Conservation (phyloP, 2,113 vertebrate species). For the Erpornis zantholeuca region DNA sequence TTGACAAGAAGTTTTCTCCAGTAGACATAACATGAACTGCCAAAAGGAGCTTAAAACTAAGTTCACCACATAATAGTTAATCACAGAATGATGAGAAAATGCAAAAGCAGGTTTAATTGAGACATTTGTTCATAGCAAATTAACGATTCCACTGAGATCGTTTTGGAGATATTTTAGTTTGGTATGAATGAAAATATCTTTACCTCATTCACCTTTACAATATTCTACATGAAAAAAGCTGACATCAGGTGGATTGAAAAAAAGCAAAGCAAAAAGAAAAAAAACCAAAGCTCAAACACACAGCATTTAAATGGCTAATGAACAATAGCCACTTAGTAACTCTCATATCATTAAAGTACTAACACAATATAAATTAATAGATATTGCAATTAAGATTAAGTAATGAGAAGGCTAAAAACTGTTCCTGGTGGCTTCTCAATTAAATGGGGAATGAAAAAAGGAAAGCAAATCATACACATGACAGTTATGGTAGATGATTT, state of each 20-base stretch:
- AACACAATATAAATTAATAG: slow-evolving; percentile 61
- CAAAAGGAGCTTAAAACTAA: background rate
- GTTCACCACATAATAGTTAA: background rate
- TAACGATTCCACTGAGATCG: slow-evolving; percentile 12
- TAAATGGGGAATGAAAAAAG: background rate
- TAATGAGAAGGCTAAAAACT: slow-evolving; percentile 4
- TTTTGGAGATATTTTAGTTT: slow-evolving; percentile 45
- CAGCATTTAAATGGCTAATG: slow-evolving; percentile 29
- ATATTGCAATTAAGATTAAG: slow-evolving; percentile 55
- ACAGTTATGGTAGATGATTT: background rate
- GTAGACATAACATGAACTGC: background rate
- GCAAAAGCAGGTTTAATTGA: slow-evolving; percentile 30
- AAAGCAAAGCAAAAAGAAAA: background rate
- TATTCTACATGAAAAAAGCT: slow-evolving; percentile 16
- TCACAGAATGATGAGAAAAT: background rate
- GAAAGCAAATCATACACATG: background rate
- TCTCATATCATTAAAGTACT: slow-evolving; percentile 21
- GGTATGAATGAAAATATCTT: slow-evolving; percentile 17
- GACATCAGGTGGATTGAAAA: slow-evolving; percentile 6
- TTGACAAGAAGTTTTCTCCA: background rate
- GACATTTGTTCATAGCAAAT: slow-evolving; percentile 34
- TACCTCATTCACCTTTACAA: background rate
- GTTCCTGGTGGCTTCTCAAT: slow-evolving; percentile 30
- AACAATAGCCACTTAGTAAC: slow-evolving; percentile 36
- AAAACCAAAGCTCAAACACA: background rate